These are phyloP conservation scores for Remorina albescens DNA, from an alignment of 2,797 vertebrate species.

Conservation along the genomic window DNA sequence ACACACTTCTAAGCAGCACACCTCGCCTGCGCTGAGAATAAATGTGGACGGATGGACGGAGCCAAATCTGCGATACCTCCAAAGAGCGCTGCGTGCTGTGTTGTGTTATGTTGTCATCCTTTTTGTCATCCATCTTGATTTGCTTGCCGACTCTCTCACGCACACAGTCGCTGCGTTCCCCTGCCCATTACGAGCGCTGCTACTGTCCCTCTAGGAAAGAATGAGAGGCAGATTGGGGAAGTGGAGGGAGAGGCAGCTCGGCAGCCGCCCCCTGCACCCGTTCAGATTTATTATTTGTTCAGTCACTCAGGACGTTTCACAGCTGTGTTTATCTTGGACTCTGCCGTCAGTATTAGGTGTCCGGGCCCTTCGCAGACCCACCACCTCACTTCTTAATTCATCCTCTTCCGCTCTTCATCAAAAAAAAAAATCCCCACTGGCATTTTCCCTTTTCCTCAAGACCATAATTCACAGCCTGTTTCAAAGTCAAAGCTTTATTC, in stretches of 20 bases:
- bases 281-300: conserved; percentile 82
- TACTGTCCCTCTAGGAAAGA: conserved; percentile 40
- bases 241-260: conserved; percentile 68
- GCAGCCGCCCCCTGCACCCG: conserved; percentile 67
- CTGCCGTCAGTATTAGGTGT: conserved; percentile 85
- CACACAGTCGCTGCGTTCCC: conserved; percentile 38
- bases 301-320: conserved; percentile 83
- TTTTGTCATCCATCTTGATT: conserved; percentile 68
- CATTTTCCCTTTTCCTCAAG: conserved; percentile 60
- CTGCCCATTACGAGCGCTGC: conserved; percentile 27
- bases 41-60: conserved; percentile 56
- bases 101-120: conserved; percentile 50
- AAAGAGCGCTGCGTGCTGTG: no score
- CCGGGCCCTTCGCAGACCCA: conserved; percentile 58
- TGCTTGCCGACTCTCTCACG: conserved; percentile 58
- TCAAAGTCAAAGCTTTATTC: conserved; percentile 60
- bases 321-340: conserved; percentile 91
- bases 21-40: conserved; percentile 48
- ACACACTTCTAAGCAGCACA: conserved; percentile 42
- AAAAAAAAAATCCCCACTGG: conserved; percentile 35
- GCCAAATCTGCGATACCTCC: conserved; percentile 44
- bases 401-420: conserved; percentile 83
- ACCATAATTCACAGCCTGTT: conserved; percentile 59
- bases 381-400: conserved; percentile 54
- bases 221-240: conserved; percentile 25